Base-by-base conservation (phyloP, 2,113 vertebrate genomes). In the Prochilodus magdalenae region DNA sequence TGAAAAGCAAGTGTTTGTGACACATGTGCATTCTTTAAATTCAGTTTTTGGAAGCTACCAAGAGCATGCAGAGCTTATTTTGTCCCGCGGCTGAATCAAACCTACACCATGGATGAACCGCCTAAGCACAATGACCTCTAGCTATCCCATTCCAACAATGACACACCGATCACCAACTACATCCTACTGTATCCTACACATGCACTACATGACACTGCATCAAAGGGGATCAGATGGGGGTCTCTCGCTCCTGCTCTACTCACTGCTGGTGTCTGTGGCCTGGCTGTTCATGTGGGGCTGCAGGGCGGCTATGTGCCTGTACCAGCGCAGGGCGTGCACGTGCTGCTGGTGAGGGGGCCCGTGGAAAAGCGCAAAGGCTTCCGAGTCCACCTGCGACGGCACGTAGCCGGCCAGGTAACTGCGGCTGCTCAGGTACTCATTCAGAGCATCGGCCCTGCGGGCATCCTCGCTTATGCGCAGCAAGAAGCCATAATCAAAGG, bases 241-340 rank as follows among this genome's bases (percentile, higher is more conserved):
- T 33, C 60, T n/a, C 62, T 29, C 0, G 0, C 65, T 78, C 79
- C 81, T 86, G 20, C 82, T 89, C 92, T 98, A 98, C 97, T 99
- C 96, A 98, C 97, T 95, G 93, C 93, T 94, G 93, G 89, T 90
- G 77, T 95, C 91, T 77, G 91, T 88, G 89, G 73, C 88, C 89
- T 89, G 90, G 90, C 66, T 75, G 73, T 81, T 90, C 83, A 75
- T 74, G 88, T 73, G 77, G 55, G 89, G 92, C 94, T 94, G 96
- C 91, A 98, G 92, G 81, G 96, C 92, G 66, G 94, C 93, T 91
- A 98, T 93, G 93, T 98, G 98, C 89, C 94, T 96, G 95, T 96
- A 97, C 98, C 98, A 98, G 89, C 96, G 96, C 91, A 96, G 93
- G 92, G 96, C 94, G 86, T 98, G 97, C 89, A 96, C 93, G 87